These are phyloP conservation scores for Heliconius hortense DNA, from an alignment of 2,888 invertebrate genomes.

Conservation along the genomic window DNA sequence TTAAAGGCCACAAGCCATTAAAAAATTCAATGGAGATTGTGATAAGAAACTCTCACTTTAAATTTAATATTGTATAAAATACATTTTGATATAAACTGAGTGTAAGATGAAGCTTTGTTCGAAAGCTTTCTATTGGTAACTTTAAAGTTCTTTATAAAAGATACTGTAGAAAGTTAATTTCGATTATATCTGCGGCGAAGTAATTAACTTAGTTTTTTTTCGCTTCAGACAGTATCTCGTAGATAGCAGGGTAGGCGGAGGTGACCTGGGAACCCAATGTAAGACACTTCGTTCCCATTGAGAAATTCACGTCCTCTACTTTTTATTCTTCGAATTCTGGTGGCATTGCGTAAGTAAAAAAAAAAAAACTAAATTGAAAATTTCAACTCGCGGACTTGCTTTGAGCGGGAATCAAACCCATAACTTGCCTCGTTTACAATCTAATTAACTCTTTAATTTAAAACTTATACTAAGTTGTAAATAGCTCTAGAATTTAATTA, in stretches of 20 bases:
- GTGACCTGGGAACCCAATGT: no score
- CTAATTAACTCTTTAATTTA: no score
- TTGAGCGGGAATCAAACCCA: no score
- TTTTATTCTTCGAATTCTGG: no score
- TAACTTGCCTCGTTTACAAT: no score
- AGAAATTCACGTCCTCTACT: no score
- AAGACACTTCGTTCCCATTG: no score
- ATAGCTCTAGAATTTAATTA: constrained; percentile 8
- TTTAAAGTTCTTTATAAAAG: constrained; percentile 63
- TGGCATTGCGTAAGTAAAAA: no score
- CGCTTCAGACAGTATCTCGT: no score
- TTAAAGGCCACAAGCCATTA: constrained; percentile 31
- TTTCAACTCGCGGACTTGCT: no score
- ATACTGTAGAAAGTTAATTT: constrained; percentile 59
- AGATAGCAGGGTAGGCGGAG: no score
- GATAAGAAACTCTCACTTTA: constrained; percentile 27
- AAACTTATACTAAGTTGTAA: background rate
- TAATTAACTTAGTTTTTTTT: background rate
- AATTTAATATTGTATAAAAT: constrained; percentile 24
- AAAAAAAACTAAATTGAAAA: no score
- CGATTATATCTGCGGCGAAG: constrained; percentile 44
- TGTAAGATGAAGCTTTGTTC: constrained; percentile 15
- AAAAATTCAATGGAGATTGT: constrained; percentile 30
- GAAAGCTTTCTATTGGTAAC: constrained; percentile 46
- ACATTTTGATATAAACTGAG: constrained; percentile 22